Percentiles rank a stretch among this genome's conserved stretches.
These are phyloP conservation scores for Cheilinus undulatus DNA, from an alignment of 2,113 vertebrate species.

Conservation along the genomic window DNA sequence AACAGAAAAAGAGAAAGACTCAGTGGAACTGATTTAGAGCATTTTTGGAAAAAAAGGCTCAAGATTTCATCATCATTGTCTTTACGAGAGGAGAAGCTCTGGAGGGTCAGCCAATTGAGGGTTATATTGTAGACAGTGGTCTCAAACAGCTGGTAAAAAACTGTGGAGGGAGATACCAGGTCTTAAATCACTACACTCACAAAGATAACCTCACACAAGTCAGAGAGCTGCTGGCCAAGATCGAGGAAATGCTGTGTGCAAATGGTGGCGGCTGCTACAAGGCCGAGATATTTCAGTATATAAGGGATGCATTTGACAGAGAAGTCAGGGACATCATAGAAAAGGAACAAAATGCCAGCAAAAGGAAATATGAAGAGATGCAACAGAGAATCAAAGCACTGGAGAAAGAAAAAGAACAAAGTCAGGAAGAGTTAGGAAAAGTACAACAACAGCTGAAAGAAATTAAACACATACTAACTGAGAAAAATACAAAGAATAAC, in stretches of 20 bases:
- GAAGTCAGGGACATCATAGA: not conserved
- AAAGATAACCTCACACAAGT: conserved; percentile 26
- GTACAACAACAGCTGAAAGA: too few relatives aligned
- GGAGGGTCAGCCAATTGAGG: not conserved
- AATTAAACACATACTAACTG: too few relatives aligned
- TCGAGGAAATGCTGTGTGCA: not conserved
- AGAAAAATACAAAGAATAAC: too few relatives aligned
- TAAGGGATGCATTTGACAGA: not conserved
- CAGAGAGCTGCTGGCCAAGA: conserved; percentile 7
- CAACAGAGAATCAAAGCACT: too few relatives aligned
- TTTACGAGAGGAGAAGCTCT: conserved; percentile 52
- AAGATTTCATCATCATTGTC: conserved; percentile 33
- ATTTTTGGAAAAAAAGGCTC: conserved; percentile 39
- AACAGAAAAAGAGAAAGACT: conserved; percentile 43
- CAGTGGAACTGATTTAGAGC: conserved; percentile 46
- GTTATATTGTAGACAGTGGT: not conserved
- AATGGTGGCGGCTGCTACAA: conserved; percentile 33
- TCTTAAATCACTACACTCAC: conserved; percentile 25
- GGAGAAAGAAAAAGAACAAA: too few relatives aligned
- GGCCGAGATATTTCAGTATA: not conserved
- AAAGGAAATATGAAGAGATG: too few relatives aligned
- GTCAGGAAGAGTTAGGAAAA: too few relatives aligned
- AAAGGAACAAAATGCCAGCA: too few relatives aligned
- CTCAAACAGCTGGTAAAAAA: not conserved
- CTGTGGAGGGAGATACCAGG: conserved; percentile 25